Conservation (phyloP, 2,888 invertebrate genomes). For the Anaspis maculata region DNA sequence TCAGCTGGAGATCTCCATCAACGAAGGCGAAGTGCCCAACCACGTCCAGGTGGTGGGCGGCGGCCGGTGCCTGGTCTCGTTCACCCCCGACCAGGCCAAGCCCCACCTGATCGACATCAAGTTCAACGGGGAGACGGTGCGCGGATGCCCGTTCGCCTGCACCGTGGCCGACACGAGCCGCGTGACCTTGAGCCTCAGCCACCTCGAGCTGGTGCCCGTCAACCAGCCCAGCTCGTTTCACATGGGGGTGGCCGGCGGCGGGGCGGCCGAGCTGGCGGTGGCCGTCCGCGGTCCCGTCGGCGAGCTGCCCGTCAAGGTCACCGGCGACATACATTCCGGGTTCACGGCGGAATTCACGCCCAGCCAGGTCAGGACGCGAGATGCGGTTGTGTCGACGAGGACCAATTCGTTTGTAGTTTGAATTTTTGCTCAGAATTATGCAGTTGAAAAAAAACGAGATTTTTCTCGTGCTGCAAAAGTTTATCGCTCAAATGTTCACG, state of each 20-base stretch:
- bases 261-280: slow-evolving; percentile 78
- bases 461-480: too few species aligned
- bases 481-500: too few species aligned
- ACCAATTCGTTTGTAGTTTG: too few species aligned
- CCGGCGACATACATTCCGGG: slow-evolving; percentile 79
- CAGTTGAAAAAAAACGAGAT: too few species aligned
- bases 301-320: slow-evolving; percentile 77
- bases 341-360: slow-evolving; percentile 90
- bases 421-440: too few species aligned
- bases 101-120: slow-evolving; percentile 91
- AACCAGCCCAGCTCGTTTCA: slow-evolving; percentile 72
- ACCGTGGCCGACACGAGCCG: slow-evolving; percentile 73
- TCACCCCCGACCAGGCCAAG: slow-evolving; percentile 85
- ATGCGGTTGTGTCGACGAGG: too few species aligned
- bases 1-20: slow-evolving; percentile 97
- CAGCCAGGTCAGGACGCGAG: too few species aligned
- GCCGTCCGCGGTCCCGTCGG: slow-evolving; percentile 81
- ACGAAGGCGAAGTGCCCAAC: slow-evolving; percentile 98
- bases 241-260: slow-evolving; percentile 65
- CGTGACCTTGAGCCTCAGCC: slow-evolving; percentile 63
- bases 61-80: slow-evolving; percentile 87
- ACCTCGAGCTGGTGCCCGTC: slow-evolving; percentile 78
- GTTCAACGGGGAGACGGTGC: slow-evolving; percentile 90
- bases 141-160: slow-evolving; percentile 84
- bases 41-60: slow-evolving; percentile 95